These are phyloP conservation scores for Serinus canaria DNA, from an alignment of 2,113 vertebrate species.

Conservation along the genomic window DNA sequence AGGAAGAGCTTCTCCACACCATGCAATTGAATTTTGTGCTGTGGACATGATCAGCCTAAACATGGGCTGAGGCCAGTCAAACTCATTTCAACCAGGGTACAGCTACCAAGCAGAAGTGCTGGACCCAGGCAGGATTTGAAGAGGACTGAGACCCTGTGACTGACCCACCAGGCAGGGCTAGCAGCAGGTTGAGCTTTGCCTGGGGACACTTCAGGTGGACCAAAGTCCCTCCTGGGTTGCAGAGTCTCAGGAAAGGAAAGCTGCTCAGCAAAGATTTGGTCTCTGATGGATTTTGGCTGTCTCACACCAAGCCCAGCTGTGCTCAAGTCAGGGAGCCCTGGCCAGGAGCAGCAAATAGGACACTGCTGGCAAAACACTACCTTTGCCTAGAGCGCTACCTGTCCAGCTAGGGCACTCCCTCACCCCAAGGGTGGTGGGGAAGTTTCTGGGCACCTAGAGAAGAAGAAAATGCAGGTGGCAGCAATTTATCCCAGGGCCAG, in stretches of 20 bases:
- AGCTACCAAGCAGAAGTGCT: not conserved
- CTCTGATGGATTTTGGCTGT: not conserved
- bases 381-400: fast-evolving
- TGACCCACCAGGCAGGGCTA: not conserved
- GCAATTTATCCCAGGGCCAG: not conserved
- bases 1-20: not conserved
- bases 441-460: not conserved
- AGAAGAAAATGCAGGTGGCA: not conserved
- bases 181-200: not conserved
- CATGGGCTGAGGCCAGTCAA: not conserved
- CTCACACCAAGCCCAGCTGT: not conserved
- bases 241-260: not conserved
- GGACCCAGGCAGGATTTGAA: not conserved
- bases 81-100: not conserved
- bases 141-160: fast-evolving
- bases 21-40: not conserved
- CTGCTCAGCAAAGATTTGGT: not conserved
- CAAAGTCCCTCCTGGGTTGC: not conserved
- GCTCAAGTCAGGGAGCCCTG: not conserved
- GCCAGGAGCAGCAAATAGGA: fast-evolving
- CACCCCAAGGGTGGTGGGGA: not conserved
- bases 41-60: not conserved
- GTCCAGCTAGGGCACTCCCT: not conserved
- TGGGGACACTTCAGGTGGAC: not conserved
- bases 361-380: not conserved